These are phyloP conservation scores for Agriopis aurantiaria DNA, from an alignment of 2,888 invertebrate species.

Conservation along the genomic window DNA sequence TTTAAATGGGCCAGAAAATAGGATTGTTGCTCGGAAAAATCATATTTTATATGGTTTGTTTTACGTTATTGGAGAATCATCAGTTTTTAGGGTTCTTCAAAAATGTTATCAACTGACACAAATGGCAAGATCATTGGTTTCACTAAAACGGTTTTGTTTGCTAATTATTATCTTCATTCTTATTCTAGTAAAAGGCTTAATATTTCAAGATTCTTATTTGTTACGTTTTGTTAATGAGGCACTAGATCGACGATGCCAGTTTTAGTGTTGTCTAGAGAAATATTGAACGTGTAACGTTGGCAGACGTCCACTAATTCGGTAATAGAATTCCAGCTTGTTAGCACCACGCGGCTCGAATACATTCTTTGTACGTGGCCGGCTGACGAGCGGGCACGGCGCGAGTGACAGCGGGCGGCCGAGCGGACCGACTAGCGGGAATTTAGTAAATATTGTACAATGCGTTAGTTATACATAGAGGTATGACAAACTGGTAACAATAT, in stretches of 20 bases:
- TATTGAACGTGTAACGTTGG: conserved; percentile 46
- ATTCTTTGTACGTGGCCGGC: conserved; percentile 68
- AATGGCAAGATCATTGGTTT: no score
- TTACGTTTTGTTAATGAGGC: background rate
- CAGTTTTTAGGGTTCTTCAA: background rate
- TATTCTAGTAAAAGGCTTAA: no score
- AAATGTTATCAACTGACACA: background rate
- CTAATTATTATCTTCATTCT: no score
- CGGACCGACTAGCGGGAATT: conserved; percentile 46
- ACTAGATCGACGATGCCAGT: conserved; percentile 14
- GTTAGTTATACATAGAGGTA: no score
- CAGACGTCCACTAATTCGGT: conserved; percentile 77
- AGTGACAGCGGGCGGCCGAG: conserved; percentile 38
- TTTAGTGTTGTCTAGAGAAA: conserved; percentile 9
- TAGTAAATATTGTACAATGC: background rate
- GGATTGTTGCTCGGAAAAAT: background rate
- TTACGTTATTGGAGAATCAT: background rate
- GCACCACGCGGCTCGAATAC: conserved; percentile 76
- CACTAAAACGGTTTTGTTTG: no score
- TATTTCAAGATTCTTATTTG: background rate
- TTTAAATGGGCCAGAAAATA: conserved; percentile 22
- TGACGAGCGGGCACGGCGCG: conserved; percentile 42
- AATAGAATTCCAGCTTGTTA: conserved; percentile 83
- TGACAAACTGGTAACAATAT: background rate
- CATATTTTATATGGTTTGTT: background rate